Conservation (phyloP, 2,113 vertebrate genomes). For the Lycaon pictus region DNA sequence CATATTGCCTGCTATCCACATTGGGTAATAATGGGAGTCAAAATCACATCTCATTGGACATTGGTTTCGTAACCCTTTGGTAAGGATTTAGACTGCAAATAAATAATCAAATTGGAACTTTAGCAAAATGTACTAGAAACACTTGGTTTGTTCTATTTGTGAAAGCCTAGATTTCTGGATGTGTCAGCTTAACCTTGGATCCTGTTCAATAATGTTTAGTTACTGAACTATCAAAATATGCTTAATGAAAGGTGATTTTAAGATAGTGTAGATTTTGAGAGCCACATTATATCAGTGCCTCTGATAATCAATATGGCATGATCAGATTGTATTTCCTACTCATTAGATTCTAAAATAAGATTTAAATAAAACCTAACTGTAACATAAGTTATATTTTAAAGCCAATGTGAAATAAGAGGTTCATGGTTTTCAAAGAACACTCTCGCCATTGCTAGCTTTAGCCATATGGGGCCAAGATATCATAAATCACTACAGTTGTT, state of each 20-base stretch:
- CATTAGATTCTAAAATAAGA: neutral
- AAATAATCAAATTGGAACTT: neutral
- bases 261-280: neutral
- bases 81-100: neutral
- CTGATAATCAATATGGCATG: neutral
- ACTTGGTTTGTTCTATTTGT: neutral
- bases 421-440: neutral
- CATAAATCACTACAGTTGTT: neutral
- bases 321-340: neutral
- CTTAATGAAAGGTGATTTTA: neutral
- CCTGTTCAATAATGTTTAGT: neutral
- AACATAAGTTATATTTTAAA: neutral
- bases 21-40: rapidly evolving
- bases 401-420: neutral
- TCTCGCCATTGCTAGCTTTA: neutral
- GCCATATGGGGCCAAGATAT: neutral
- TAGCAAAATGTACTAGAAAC: neutral
- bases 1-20: neutral
- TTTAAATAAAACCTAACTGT: conserved; percentile 24
- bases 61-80: neutral
- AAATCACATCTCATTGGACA: neutral
- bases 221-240: conserved; percentile 1
- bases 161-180: neutral
- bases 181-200: neutral
- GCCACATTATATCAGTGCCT: neutral